A percentile compares a stretch with the other conserved stretches of the same genome.
These are phyloP conservation scores for Tychaedon coryphoeus DNA, from an alignment of 2,113 vertebrate species.

Conservation along the genomic window DNA sequence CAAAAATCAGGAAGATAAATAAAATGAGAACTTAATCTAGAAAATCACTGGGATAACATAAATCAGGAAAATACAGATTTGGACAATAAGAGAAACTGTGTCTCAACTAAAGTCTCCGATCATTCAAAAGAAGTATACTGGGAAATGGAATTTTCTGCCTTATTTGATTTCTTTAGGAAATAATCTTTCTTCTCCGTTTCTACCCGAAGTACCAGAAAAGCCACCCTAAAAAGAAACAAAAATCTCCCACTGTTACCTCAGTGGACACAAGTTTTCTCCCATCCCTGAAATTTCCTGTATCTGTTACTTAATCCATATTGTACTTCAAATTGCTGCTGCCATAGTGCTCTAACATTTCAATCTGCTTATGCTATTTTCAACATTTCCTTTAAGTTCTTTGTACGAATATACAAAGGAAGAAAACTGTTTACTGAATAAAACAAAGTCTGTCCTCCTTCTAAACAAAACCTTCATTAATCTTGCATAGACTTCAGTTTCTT, in stretches of 20 bases:
- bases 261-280: not conserved
- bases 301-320: not conserved
- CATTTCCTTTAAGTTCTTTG: not conserved
- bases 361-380: not conserved
- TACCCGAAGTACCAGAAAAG: not conserved
- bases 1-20: not conserved
- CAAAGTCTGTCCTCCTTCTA: not conserved
- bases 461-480: not conserved
- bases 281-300: not conserved
- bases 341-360: not conserved
- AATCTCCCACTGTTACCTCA: not conserved
- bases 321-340: not conserved
- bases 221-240: not conserved
- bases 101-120: slow-evolving; percentile 1
- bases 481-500: not conserved
- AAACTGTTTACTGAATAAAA: not conserved
- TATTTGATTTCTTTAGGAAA: not conserved
- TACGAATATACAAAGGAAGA: not conserved
- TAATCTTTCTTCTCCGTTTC: not conserved
- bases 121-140: not conserved
- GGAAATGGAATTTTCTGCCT: not conserved
- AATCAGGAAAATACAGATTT: not conserved
- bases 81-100: not conserved
- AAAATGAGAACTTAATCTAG: not conserved
- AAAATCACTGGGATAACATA: not conserved